Evolutionary conservation across 92 coral and sea anemone species (phyloP).

Genomic region (Zoanthus sansibaricus): DNA sequence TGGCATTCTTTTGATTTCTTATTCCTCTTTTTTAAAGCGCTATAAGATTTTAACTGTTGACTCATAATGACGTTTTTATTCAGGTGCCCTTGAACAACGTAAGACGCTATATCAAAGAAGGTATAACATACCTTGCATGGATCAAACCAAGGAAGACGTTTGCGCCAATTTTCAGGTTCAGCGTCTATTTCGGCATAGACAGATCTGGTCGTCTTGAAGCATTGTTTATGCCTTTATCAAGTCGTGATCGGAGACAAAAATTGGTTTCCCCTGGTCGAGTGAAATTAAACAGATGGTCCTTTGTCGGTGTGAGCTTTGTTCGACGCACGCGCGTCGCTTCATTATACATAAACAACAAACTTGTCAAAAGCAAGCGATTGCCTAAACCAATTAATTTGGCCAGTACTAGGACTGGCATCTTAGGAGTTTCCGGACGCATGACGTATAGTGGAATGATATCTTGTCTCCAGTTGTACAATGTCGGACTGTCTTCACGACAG

Average conservation of each 20-base stretch:
- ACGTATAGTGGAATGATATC: constrained; percentile 30
- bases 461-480: constrained; percentile 33
- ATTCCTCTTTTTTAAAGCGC: too few relatives aligned
- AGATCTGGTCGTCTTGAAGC: constrained; percentile 36
- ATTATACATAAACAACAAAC: constrained; percentile 24
- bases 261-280: constrained; percentile 18
- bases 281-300: constrained; percentile 23
- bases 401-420: constrained; percentile 12
- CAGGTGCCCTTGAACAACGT: constrained; percentile 35
- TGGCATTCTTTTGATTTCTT: too few relatives aligned
- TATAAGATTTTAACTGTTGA: not conserved
- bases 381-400: not conserved
- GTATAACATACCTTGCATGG: constrained; percentile 22
- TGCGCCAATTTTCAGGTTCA: constrained; percentile 37
- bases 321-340: constrained; percentile 28
- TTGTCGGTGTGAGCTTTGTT: constrained; percentile 20
- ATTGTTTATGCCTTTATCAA: constrained; percentile 6
- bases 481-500: constrained; percentile 18
- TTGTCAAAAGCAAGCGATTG: constrained; percentile 24
- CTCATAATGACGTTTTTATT: not conserved
- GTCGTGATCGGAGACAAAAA: constrained; percentile 20
- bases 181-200: constrained; percentile 31
- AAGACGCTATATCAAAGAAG: constrained; percentile 13
- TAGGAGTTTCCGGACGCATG: constrained; percentile 28
- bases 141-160: constrained; percentile 21